A percentile compares a stretch with the other conserved stretches of the same genome.
Evolutionary conservation across 2,888 invertebrate genomes (phyloP).

Genomic region (Conistra vaccinii): DNA sequence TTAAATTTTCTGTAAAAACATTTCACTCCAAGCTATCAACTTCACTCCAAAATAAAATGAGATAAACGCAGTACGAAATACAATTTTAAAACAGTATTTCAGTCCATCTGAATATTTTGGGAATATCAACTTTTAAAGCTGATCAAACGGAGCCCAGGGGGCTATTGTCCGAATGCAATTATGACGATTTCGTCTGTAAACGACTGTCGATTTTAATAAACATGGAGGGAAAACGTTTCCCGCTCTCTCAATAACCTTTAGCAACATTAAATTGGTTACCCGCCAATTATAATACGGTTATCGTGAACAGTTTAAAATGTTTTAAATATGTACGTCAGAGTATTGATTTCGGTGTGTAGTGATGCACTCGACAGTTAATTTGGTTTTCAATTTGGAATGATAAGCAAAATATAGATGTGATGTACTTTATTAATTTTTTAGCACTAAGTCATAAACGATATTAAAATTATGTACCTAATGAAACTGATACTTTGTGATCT

Average conservation of each 20-base stretch:
- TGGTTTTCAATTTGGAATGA: constrained; percentile 42
- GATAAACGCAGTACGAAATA: constrained; percentile 37
- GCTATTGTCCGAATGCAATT: constrained; percentile 60
- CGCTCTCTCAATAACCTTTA: constrained; percentile 26
- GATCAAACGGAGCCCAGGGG: constrained; percentile 54
- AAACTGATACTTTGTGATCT: background rate
- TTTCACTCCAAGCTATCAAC: constrained; percentile 32
- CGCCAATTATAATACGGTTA: constrained; percentile 46
- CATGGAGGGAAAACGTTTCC: constrained; percentile 10
- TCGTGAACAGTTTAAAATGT: constrained; percentile 12
- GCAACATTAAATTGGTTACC: constrained; percentile 27
- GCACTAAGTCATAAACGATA: background rate
- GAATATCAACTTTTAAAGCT: constrained; percentile 60
- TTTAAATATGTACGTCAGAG: constrained; percentile 17
- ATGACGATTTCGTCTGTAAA: constrained; percentile 51
- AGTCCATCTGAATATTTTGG: constrained; percentile 42
- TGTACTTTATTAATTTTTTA: constrained; percentile 22
- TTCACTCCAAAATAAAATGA: constrained; percentile 38
- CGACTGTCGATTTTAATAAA: constrained; percentile 50
- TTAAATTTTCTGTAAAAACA: constrained; percentile 32
- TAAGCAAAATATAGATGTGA: constrained; percentile 16
- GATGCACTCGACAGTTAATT: constrained; percentile 29
- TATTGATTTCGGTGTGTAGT: constrained; percentile 27
- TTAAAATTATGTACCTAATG: constrained; percentile 21
- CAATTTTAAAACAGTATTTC: constrained; percentile 44